Percentiles rank a stretch among this genome's conserved stretches.
phyloP scores from a whole-genome alignment of 2,797 vertebrate genomes.

The Gallinago solitaria region DNA sequence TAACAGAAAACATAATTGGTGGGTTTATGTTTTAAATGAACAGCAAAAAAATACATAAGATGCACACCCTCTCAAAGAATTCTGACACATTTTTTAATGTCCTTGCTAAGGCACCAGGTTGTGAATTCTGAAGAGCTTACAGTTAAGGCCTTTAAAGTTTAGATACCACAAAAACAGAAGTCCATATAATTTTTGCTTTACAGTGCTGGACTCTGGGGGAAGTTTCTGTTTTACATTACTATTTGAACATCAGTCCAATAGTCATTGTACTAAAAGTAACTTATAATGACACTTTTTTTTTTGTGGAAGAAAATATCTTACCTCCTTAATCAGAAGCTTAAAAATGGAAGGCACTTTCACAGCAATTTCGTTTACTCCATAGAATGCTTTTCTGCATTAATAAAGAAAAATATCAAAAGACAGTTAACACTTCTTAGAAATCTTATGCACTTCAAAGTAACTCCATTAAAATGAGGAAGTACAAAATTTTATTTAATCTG shows the following conservation, averaged over 20 bases:
- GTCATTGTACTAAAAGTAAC: neutral
- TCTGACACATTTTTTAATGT: neutral
- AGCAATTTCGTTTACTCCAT: conserved; percentile 96
- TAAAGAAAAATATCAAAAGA: neutral
- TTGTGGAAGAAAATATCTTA: conserved; percentile 63
- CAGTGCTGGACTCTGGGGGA: neutral
- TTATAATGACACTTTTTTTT: neutral
- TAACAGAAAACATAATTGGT: neutral
- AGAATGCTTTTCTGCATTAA: conserved; percentile 89
- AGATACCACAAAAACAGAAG: neutral
- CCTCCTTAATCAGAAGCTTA: conserved; percentile 99
- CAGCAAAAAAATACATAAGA: neutral
- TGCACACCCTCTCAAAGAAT: neutral
- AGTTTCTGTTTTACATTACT: neutral
- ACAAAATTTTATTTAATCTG: neutral
- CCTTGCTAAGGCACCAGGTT: neutral
- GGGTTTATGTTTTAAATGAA: neutral
- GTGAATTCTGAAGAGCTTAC: neutral
- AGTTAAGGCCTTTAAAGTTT: neutral
- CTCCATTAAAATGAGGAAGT: neutral
- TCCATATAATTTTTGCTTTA: neutral
- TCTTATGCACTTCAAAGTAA: neutral
- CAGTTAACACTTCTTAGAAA: neutral
- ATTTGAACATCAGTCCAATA: neutral
- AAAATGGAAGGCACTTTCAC: conserved; percentile 99